A percentile compares a stretch with the other conserved stretches of the same genome.
phyloP scores from a whole-genome alignment of 2,797 vertebrate species.

The Dromococcyx pavoninus region DNA sequence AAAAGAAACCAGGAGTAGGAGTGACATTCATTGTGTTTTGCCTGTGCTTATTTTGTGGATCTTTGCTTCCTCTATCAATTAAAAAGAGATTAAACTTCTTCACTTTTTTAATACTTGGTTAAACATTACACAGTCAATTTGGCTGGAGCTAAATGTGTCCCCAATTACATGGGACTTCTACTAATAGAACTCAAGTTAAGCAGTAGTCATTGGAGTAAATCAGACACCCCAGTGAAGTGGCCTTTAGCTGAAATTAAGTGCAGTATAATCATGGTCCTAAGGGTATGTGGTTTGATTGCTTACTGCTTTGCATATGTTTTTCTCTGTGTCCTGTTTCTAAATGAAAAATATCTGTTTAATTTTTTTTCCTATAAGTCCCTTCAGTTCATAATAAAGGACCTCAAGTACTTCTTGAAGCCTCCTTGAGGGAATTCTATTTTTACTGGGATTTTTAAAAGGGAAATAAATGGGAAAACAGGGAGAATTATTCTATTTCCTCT shows the following conservation, averaged over 20 bases:
- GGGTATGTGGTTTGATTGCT: background rate
- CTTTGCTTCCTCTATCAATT: background rate
- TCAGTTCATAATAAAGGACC: background rate
- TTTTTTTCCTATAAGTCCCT: background rate
- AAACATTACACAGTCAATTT: background rate
- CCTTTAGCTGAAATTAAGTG: background rate
- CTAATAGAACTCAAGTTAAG: background rate
- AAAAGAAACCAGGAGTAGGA: background rate
- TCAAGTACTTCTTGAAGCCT: background rate
- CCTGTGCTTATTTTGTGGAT: background rate
- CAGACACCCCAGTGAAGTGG: background rate
- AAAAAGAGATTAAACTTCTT: slow-evolving; percentile 19
- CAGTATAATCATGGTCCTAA: background rate
- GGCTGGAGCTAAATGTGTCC: background rate
- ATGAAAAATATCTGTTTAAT: background rate
- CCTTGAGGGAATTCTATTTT: background rate
- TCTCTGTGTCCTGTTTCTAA: background rate
- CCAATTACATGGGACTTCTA: background rate
- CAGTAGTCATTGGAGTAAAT: slow-evolving; percentile 7
- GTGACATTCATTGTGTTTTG: background rate
- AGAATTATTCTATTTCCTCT: background rate
- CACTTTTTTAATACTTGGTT: slow-evolving; percentile 6
- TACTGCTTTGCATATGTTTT: background rate
- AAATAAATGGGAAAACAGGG: background rate
- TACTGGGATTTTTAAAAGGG: background rate